phyloP scores from a whole-genome alignment of 2,888 invertebrate species.

The Agonopterix heracliana region DNA sequence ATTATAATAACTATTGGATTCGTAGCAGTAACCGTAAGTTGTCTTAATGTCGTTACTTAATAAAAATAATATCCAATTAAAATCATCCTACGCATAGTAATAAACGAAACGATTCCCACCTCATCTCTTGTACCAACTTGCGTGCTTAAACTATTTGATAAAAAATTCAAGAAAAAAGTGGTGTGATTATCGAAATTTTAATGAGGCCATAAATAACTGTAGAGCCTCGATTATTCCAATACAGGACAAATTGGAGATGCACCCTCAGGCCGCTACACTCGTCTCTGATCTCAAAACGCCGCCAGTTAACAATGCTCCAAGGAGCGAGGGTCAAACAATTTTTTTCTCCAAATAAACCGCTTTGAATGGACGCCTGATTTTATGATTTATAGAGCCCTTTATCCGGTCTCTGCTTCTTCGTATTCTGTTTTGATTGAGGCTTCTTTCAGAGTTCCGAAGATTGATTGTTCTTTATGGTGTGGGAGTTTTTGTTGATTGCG shows the following conservation, averaged over 20 bases:
- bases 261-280: constrained; percentile 41
- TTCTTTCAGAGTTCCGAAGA: constrained; percentile 66
- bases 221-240: constrained; percentile 58
- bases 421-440: constrained; percentile 74
- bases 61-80: constrained; percentile 55
- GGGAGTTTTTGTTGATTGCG: constrained; percentile 65
- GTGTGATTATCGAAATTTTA: constrained; percentile 65
- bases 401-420: constrained; percentile 61
- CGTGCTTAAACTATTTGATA: constrained; percentile 15
- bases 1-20: constrained; percentile 32
- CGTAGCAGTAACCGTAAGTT: constrained; percentile 36
- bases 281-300: constrained; percentile 2
- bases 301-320: constrained; percentile 46
- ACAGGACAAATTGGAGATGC: constrained; percentile 67
- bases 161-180: constrained; percentile 25
- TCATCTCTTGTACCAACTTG: constrained; percentile 6
- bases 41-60: constrained; percentile 32
- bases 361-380: constrained; percentile 71
- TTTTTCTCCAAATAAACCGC: constrained; percentile 65
- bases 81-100: constrained; percentile 47
- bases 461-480: constrained; percentile 71
- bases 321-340: constrained; percentile 49
- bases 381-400: constrained; percentile 73
- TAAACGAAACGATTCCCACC: constrained; percentile 30
- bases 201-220: constrained; percentile 66